Conservation (phyloP, 2,888 invertebrate species). For the Ormyrus rosae region DNA sequence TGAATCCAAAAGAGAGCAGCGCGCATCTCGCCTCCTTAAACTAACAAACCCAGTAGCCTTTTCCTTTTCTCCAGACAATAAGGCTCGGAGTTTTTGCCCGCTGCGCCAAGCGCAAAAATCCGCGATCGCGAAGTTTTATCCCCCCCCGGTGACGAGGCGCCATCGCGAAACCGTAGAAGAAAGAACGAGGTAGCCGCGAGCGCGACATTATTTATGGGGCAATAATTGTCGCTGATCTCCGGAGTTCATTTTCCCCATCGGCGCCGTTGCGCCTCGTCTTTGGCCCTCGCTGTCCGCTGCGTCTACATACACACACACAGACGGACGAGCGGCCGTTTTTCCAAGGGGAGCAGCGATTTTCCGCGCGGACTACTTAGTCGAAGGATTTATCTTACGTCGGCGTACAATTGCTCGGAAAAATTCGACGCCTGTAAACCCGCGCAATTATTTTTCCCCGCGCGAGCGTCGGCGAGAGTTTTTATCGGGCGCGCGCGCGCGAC, state of each 20-base stretch:
- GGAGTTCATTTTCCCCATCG: constrained; percentile 49
- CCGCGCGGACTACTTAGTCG: constrained; percentile 26
- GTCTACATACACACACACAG: no score
- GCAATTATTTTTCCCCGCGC: background rate
- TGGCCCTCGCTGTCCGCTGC: background rate
- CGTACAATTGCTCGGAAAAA: constrained; percentile 19
- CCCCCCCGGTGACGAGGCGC: no score
- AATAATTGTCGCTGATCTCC: constrained; percentile 55
- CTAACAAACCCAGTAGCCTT: no score
- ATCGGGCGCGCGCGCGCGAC: no score
- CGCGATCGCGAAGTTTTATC: no score
- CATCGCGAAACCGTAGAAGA: no score
- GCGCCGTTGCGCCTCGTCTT: background rate
- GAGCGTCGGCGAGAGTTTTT: background rate
- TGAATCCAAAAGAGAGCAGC: no score
- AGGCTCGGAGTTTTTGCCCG: no score
- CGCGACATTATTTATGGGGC: constrained; percentile 57
- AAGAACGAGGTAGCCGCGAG: background rate
- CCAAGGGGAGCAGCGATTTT: background rate
- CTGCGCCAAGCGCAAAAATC: no score
- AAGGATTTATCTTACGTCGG: constrained; percentile 27
- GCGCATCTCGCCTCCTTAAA: no score
- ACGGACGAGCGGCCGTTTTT: background rate
- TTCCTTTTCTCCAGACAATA: no score
- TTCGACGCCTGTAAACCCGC: background rate